Evolutionary conservation across 2,888 invertebrate species (phyloP), one percentile per base, ranked within the genome.

Genomic region (Coelopa pilipes): DNA sequence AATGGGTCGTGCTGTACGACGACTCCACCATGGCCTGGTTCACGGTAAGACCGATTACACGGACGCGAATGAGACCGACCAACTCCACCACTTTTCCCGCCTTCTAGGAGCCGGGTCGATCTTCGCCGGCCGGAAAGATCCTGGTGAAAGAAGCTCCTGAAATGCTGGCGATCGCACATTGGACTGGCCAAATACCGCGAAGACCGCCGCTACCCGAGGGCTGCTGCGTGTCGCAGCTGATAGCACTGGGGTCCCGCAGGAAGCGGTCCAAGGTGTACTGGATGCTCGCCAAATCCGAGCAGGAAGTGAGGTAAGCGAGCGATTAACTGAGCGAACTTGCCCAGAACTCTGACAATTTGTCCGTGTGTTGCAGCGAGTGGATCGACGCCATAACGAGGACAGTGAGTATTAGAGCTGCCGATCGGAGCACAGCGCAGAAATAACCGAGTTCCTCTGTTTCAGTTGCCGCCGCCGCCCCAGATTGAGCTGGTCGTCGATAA

Each of bases 1-100:
- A 94, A 84, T 95, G 94, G 93, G 92, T 95, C 77, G 93, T 94
- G 65, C 89, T 95, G 1, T 94, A 94, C 86, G 93, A 94, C 80
- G 95, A 95, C 87, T 94, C 94, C 13, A 93, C 93, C n/a, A 90
- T 96, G 89, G 93, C 94, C n/a, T 94, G 94, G 92, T 95, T 92
- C 86, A 93, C 94, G 86, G 93, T 90, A 82, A 83, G 87, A n/a
- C n/a, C 19, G 9, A n/a, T 7, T 34, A 34, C 10, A 68, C 15
- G 9, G 17, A 5, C 15, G 5, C 15, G 34, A 15, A n/a, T 5
- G n/a, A n/a, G n/a, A n/a, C n/a, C n/a, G 15, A 45, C 11, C 34
- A 53, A 53, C n/a, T 7, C 10, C 4, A 53, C 53, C 3, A 53
- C 34, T 24, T 9, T 50, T 34, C 34, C 12, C n/a, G 17, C 24